Base-by-base conservation (phyloP, 2,888 invertebrate genomes). In the Gasteruption jaculator region DNA sequence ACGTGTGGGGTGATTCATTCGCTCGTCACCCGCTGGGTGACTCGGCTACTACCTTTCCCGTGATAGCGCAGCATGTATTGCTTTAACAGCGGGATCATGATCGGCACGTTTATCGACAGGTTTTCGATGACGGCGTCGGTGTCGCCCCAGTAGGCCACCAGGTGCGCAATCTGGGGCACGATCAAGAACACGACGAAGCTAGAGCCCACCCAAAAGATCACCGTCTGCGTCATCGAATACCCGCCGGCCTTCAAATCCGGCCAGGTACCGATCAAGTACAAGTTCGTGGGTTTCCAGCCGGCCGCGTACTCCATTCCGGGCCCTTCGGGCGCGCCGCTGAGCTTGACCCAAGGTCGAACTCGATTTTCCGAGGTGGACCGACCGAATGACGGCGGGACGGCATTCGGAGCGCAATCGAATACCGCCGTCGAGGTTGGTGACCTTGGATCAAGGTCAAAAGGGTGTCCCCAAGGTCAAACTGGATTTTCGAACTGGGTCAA, bases 101-200 rank as follows among this genome's bases (percentile, higher is more conserved):
- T 32, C 3, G 46, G 35, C 19, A 51, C 15, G 26, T 57, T 60
- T 22, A 52, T 45, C 1, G 61, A 54, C 2, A 60, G 38, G 34
- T 59, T 61, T 18, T 58, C 57, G 5, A 61, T 42, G 15, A 53
- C 38, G 18, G 46, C 22, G 11, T 54, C 48, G 34, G 60, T 46
- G 26, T 60, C 43, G 3, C 44, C 46, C 51, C 51, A 56, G 3
- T 21, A 29, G 1, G 49, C 2, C 20, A 52, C 4, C 16, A 52
- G 5, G 38, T 49, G 22, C 5, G 37, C 43, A 0, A 41, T 43
- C 21, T 52, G 52, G 0, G 52, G 52, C 0, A 31, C 46, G 5
- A 52, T 45, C 29, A 52, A 52, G 1, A 5, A 12, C n/a, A 52
- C 32, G 4, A 41, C 38, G 1, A 45, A 25, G 3, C 27, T n/a